Percentiles rank a stretch among this genome's conserved stretches.
Conservation (phyloP, 2,888 invertebrate genomes). For the Orthonevra nobilis region DNA sequence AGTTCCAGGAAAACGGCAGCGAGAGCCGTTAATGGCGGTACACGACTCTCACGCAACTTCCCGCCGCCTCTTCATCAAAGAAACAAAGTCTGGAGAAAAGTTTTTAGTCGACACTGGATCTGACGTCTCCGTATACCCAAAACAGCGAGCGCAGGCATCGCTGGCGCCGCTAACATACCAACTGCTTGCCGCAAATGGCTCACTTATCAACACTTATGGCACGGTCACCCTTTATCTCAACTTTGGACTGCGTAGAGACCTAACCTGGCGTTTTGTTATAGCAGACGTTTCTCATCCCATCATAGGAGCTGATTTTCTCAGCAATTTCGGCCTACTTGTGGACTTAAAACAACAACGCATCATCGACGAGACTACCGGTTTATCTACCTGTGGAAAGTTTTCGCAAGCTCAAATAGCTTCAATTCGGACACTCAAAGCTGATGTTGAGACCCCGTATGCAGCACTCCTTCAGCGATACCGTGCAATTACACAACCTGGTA, state of each 20-base stretch:
- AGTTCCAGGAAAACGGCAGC: constrained; percentile 23
- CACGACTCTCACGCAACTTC: constrained; percentile 1
- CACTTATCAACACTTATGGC: no score
- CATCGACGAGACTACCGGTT: constrained; percentile 2
- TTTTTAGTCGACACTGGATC: constrained; percentile 45
- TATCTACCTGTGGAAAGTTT: background rate
- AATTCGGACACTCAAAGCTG: background rate
- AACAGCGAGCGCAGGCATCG: background rate
- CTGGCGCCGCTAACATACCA: background rate
- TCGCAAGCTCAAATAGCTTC: background rate
- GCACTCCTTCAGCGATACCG: background rate
- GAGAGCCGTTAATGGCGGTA: constrained; percentile 28
- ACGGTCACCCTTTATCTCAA: background rate
- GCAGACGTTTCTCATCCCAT: constrained; percentile 7
- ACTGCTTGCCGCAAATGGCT: constrained; percentile 19
- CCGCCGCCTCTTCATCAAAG: background rate
- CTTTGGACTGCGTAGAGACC: constrained; percentile 1
- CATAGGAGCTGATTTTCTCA: constrained; percentile 13
- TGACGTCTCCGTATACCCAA: constrained; percentile 36
- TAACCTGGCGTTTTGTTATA: background rate
- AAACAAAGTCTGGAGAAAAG: background rate
- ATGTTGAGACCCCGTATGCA: background rate
- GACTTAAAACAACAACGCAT: constrained; percentile 10
- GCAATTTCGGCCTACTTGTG: constrained; percentile 21
- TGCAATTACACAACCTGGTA: constrained; percentile 5